Conservation (phyloP, 1,140 invertebrate genomes). For the Lutraria rhynchaena region DNA sequence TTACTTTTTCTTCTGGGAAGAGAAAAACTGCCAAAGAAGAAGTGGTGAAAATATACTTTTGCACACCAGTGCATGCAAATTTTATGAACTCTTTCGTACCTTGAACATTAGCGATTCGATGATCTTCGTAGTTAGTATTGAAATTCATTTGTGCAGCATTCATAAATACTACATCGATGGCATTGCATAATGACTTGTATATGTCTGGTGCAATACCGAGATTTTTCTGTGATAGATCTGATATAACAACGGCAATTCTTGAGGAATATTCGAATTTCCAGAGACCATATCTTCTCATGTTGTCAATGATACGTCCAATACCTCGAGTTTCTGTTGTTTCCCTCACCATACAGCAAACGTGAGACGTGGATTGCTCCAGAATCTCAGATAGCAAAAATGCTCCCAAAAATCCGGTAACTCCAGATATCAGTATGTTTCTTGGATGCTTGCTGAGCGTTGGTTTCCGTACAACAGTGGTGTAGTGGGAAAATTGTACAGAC, state of each 20-base stretch:
- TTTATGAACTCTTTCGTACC: slow-evolving; percentile 70
- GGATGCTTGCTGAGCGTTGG: slow-evolving; percentile 41
- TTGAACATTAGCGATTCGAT: slow-evolving; percentile 66
- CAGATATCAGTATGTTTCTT: slow-evolving; percentile 66
- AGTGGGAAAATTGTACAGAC: slow-evolving; percentile 57
- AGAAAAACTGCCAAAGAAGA: slow-evolving; percentile 70
- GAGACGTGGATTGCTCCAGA: slow-evolving; percentile 65
- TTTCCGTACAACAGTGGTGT: slow-evolving; percentile 39
- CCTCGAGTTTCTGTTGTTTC: slow-evolving; percentile 66
- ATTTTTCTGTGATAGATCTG: slow-evolving; percentile 65
- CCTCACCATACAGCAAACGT: slow-evolving; percentile 70
- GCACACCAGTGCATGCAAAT: slow-evolving; percentile 64
- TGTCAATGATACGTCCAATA: slow-evolving; percentile 65
- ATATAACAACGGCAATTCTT: slow-evolving; percentile 66
- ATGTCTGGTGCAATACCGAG: slow-evolving; percentile 69
- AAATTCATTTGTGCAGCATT: slow-evolving; percentile 73
- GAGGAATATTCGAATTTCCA: slow-evolving; percentile 66
- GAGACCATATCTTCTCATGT: slow-evolving; percentile 65
- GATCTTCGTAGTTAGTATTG: slow-evolving; percentile 68
- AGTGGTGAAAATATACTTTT: slow-evolving; percentile 67
- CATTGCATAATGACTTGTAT: slow-evolving; percentile 61
- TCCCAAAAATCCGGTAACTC: slow-evolving; percentile 70
- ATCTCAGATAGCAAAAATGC: slow-evolving; percentile 68
- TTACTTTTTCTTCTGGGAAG: slow-evolving; percentile 54
- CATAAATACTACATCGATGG: slow-evolving; percentile 69